A percentile compares a stretch with the other conserved stretches of the same genome.
These are phyloP conservation scores for Artemia sinica DNA, from an alignment of 2,888 invertebrate genomes.

Conservation along the genomic window DNA sequence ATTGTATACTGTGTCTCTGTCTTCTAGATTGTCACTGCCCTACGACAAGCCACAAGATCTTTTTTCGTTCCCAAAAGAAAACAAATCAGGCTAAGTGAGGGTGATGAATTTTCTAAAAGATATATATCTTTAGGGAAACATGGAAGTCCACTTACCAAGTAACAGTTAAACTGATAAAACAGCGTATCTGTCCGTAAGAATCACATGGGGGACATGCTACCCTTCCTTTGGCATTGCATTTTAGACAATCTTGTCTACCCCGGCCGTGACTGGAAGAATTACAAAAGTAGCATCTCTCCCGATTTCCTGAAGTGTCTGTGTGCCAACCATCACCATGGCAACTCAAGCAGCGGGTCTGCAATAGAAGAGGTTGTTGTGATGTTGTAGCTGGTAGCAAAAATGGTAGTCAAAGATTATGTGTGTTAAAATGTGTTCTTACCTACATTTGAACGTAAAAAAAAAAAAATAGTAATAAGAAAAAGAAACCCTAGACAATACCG, in stretches of 20 bases:
- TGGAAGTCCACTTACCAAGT: constrained; percentile 29
- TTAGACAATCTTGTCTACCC: constrained; percentile 32
- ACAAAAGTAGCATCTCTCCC: constrained; percentile 32
- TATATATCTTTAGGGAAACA: background rate
- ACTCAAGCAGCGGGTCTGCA: constrained; percentile 32
- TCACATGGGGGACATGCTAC: constrained; percentile 34
- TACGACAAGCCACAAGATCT: no score
- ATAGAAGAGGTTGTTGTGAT: background rate
- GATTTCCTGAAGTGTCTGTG: constrained; percentile 29
- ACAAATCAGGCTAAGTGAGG: no score
- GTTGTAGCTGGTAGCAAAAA: no score
- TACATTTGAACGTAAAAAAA: no score
- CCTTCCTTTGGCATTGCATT: constrained; percentile 34
- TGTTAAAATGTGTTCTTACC: no score
- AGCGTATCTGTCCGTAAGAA: constrained; percentile 34
- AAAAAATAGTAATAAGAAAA: no score
- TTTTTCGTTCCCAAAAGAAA: no score
- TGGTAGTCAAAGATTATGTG: no score
- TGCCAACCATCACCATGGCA: constrained; percentile 36
- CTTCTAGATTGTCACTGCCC: no score
- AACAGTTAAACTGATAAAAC: constrained; percentile 35
- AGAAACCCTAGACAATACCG: no score
- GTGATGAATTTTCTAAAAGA: no score
- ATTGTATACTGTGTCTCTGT: no score
- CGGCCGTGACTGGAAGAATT: constrained; percentile 31